Conservation (phyloP, 2,888 invertebrate species). For the Eupeodes luniger region DNA sequence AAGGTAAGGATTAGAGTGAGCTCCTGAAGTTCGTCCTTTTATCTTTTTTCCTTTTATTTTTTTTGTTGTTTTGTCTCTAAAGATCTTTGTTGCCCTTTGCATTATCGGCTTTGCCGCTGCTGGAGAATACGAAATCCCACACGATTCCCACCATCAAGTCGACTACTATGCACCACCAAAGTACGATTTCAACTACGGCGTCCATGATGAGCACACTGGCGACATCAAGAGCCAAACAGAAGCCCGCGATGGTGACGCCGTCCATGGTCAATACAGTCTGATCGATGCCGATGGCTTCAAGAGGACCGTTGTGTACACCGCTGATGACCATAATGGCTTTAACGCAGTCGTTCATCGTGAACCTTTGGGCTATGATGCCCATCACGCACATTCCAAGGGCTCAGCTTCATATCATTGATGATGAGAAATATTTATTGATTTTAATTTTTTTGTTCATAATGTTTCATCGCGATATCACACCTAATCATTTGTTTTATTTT, state of each 20-base stretch:
- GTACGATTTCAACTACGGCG: constrained; percentile 84
- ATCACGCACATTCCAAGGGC: constrained; percentile 55
- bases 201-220: constrained; percentile 84
- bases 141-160: constrained; percentile 41
- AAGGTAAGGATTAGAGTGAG: constrained; percentile 57
- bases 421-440: constrained; percentile 10
- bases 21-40: background rate
- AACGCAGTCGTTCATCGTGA: constrained; percentile 85
- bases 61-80: background rate
- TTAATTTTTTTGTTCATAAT: background rate
- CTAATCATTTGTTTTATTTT: constrained; percentile 24
- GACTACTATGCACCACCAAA: constrained; percentile 79
- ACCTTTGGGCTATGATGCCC: constrained; percentile 78
- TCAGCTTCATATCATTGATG: constrained; percentile 57
- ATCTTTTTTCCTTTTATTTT: background rate
- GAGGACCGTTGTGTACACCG: constrained; percentile 85
- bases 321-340: constrained; percentile 85
- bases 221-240: constrained; percentile 85
- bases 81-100: constrained; percentile 66
- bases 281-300: constrained; percentile 85
- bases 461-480: background rate
- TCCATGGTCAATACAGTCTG: constrained; percentile 85
- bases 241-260: constrained; percentile 84
- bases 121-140: constrained; percentile 59
- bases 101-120: constrained; percentile 57